These are phyloP conservation scores for Perizoma affinitatum DNA, from an alignment of 2,888 invertebrate genomes.

Conservation along the genomic window DNA sequence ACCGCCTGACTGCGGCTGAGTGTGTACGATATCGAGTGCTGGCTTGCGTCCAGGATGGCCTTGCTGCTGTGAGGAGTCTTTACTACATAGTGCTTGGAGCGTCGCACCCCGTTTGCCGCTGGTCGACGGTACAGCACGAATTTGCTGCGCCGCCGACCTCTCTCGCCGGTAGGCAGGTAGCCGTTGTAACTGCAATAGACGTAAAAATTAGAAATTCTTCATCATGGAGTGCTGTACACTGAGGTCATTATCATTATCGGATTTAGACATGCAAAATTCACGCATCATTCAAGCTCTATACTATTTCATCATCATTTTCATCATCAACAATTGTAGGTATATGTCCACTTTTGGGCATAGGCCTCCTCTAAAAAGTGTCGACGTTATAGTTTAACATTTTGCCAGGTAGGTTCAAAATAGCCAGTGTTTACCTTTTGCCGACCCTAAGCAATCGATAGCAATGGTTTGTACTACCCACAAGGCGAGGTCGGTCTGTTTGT, in stretches of 20 bases:
- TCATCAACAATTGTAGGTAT: background rate
- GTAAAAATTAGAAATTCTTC: background rate
- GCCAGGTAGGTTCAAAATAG: no score
- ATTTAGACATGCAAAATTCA: no score
- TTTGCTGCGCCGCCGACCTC: conserved; percentile 96
- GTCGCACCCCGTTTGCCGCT: conserved; percentile 95
- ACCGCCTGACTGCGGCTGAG: conserved; percentile 98
- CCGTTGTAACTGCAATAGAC: conserved; percentile 92
- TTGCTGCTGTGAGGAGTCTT: conserved; percentile 97
- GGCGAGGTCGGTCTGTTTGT: conserved; percentile 33
- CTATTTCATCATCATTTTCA: background rate
- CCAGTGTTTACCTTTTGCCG: conserved; percentile 2
- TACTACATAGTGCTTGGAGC: conserved; percentile 97
- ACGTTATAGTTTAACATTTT: no score
- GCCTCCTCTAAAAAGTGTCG: no score
- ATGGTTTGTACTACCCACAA: conserved; percentile 22
- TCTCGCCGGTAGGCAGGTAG: conserved; percentile 95
- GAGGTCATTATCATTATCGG: no score
- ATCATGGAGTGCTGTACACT: background rate
- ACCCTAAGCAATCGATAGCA: conserved; percentile 6
- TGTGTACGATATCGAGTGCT: conserved; percentile 98
- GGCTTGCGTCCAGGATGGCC: conserved; percentile 96
- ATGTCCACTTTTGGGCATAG: background rate
- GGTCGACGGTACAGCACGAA: conserved; percentile 94
- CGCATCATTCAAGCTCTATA: no score